Base-by-base conservation (phyloP, 2,113 vertebrate genomes). In the Eurypyga helias region DNA sequence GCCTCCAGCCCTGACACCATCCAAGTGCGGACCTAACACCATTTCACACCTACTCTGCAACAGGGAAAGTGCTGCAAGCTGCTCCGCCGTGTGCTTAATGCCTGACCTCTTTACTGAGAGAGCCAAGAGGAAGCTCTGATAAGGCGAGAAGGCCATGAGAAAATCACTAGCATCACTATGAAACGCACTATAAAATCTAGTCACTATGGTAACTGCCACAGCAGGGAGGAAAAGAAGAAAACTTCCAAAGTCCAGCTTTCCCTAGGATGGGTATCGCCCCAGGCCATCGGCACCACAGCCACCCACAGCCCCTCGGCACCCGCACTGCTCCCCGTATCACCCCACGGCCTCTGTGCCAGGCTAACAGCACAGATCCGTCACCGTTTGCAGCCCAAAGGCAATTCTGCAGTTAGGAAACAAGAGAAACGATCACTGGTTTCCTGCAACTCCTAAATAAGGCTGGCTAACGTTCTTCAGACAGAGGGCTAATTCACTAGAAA, bases 201-300 rank as follows among this genome's bases (percentile, higher is more conserved):
- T 97, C 96, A 86, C 81, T 90, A 89, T 72, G 88, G 96, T 88
- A 97, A 97, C 96, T 54, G 69, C 77, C 79, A 61, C 28, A 86
- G 83, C 80, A 72, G n/a, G 87, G 31, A 92, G 71, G 43, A 90
- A 90, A 93, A 94, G n/a, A 52, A 90, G 21, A 72, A 66, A 70
- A 54, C 8, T 58, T 60, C 9, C 17, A 0, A 48, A 94, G 82
- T 57, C 38, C 69, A 87, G 92, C 52, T 80, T 94, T 96, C 54
- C 79, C 45, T 71, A 18, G 34, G 69, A 64, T 26, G 36, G 16
- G 29, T 31, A 49, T 15, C 2, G 3, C 21, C 45, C 45, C 17
- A 17, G 5, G 34, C 38, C 51, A 24, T 9, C 0, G 0, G 41
- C 6, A 29, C 43, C 75, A 29, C 71, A 84, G 51, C 21, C 4